Conservation (phyloP, 2,113 vertebrate genomes). For the Apaloderma vittatum region DNA sequence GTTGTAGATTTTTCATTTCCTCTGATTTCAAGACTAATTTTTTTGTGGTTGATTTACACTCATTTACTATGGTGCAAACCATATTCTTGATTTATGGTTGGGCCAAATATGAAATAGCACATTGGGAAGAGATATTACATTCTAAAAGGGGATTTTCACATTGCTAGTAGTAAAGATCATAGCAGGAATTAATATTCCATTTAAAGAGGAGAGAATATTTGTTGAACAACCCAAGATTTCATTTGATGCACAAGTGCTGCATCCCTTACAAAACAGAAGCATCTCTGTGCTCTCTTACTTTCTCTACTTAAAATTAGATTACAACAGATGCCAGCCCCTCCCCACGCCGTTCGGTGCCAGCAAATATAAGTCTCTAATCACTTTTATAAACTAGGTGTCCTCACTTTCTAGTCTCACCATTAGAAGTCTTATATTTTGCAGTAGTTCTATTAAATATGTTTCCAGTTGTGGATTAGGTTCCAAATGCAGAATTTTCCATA, state of each 20-base stretch:
- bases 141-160: background rate
- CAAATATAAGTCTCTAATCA: slow-evolving; percentile 3
- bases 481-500: background rate
- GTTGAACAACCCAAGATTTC: slow-evolving; percentile 8
- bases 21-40: background rate
- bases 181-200: background rate
- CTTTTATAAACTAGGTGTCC: slow-evolving; percentile 7
- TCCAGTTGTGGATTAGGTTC: background rate
- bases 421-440: background rate
- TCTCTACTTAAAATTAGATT: slow-evolving; percentile 43
- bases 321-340: slow-evolving; percentile 28
- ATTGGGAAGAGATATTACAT: background rate
- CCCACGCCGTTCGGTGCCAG: background rate
- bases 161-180: background rate
- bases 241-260: background rate
- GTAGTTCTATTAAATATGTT: background rate
- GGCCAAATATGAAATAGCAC: background rate
- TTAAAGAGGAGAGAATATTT: background rate
- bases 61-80: background rate
- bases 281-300: slow-evolving; percentile 25
- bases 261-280: background rate
- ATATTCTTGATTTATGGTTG: background rate
- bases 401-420: background rate
- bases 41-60: background rate
- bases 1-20: background rate